Percentiles rank a stretch among this genome's conserved stretches.
These are phyloP conservation scores for Patella pellucida DNA, from an alignment of 2,888 invertebrate species.

Conservation along the genomic window DNA sequence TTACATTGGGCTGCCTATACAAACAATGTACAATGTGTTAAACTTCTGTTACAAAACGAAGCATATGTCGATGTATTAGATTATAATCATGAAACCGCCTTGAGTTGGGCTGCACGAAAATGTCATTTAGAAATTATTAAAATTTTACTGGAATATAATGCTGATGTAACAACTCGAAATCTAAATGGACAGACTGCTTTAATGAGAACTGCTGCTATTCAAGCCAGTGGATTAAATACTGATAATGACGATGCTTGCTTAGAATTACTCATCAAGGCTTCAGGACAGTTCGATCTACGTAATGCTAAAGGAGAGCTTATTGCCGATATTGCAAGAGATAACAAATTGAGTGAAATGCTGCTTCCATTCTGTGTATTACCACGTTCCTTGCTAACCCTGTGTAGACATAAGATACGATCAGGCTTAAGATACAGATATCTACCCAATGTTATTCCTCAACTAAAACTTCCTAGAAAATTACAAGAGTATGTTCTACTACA, in stretches of 20 bases:
- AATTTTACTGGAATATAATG: constrained; percentile 67
- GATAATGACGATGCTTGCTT: constrained; percentile 62
- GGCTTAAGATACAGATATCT: constrained; percentile 58
- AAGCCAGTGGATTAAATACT: constrained; percentile 61
- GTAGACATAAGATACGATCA: constrained; percentile 55
- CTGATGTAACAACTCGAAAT: constrained; percentile 57
- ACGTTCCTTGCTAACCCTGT: constrained; percentile 55
- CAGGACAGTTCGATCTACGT: constrained; percentile 60
- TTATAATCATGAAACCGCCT: constrained; percentile 65
- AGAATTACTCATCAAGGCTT: constrained; percentile 61
- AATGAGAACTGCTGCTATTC: constrained; percentile 54
- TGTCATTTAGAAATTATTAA: constrained; percentile 62
- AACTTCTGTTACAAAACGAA: constrained; percentile 58
- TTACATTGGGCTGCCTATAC: constrained; percentile 71
- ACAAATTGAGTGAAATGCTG: constrained; percentile 56
- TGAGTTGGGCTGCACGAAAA: constrained; percentile 68
- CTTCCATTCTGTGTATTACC: constrained; percentile 49
- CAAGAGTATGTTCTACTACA: constrained; percentile 55
- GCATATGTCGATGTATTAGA: constrained; percentile 64
- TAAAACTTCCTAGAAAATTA: constrained; percentile 60
- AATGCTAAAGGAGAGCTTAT: constrained; percentile 49
- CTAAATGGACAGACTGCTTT: constrained; percentile 59
- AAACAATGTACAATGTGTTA: constrained; percentile 60
- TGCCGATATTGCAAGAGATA: constrained; percentile 51
- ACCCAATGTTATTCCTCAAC: constrained; percentile 58